Conservation (phyloP, 2,797 vertebrate genomes). For the Phyllotis vaccarum region DNA sequence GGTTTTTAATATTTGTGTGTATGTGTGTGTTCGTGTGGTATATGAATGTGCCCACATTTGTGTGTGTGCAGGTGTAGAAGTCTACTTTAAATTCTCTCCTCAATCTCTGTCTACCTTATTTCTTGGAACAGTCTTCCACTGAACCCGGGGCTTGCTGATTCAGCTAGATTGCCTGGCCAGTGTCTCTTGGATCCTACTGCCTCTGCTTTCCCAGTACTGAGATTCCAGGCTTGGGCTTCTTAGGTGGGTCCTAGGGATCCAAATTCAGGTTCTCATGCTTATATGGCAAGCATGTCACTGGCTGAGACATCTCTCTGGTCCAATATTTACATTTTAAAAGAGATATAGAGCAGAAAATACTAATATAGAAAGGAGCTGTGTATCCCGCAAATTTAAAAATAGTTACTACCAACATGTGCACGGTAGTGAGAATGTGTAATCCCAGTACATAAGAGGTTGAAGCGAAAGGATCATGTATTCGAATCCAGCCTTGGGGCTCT, state of each 20-base stretch:
- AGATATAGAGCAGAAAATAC: not conserved
- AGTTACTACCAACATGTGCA: not conserved
- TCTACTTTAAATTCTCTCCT: not conserved
- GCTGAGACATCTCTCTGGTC: not conserved
- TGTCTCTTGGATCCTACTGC: not conserved
- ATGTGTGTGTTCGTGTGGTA: not conserved
- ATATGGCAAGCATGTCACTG: not conserved
- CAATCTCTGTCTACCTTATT: not conserved
- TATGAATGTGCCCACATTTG: not conserved
- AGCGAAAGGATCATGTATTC: not conserved
- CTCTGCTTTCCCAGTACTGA: not conserved
- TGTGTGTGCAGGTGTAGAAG: not conserved
- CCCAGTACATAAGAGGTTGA: not conserved
- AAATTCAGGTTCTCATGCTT: not conserved
- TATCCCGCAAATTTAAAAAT: constrained; percentile 23
- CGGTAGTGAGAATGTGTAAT: not conserved
- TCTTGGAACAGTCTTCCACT: not conserved
- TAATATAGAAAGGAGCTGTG: not conserved
- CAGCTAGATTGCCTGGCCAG: not conserved
- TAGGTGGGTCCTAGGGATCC: not conserved
- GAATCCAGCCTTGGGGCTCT: not conserved
- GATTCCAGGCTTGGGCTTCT: not conserved
- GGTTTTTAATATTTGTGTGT: not conserved
- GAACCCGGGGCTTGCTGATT: not conserved
- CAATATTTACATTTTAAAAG: constrained; percentile 34